Base-by-base conservation (phyloP, 2,113 vertebrate genomes). In the Pica pica region DNA sequence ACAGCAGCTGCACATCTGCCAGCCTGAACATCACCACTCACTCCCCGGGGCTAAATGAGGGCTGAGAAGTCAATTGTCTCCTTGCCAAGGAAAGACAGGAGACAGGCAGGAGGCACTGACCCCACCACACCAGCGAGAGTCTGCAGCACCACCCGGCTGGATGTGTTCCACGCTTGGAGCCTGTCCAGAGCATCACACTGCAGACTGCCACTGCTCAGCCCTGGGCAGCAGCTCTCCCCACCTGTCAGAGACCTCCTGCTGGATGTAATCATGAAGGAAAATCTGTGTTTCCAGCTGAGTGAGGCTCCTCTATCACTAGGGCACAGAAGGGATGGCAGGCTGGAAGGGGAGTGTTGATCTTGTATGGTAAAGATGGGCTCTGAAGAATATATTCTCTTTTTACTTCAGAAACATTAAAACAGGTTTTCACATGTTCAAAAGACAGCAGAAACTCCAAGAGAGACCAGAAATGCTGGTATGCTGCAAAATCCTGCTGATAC, bases 141-240 rank as follows among this genome's bases (percentile, higher is more conserved):
- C 6, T 1, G 59, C 78, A 91, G 63, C 15, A 9, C 27, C 2
- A 3, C 5, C 1, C 2, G 4, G 33, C 55, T 90, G 60, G 75
- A 90, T 42, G 35, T 2, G 8, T 33, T 73, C 67, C 79, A 69
- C 0, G 13, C 22, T 15, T 86, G 67, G 44, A 94, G 55, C n/a
- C 53, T 2, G 1, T 47, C 75, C 7, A 8, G 37, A 33, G 56
- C 68, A 70, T 17, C 2, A 3, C 0, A 0, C 59, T 0, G 0
- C 41, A 73, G 68, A 63, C 64, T 90, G 33, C 56, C 7, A 3
- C 5, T 3, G 74, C 49, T 82, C 67, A 68, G 55, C 18, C 57
- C 57, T 13, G 31, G 56, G 49, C 87, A 90, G 13, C 2, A 1
- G 30, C 27, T 41, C 41, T 80, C 26, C 55, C 56, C 13, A 18